These are phyloP conservation scores for Drosophila anceps DNA, from an alignment of 2,888 invertebrate species.

Conservation along the genomic window DNA sequence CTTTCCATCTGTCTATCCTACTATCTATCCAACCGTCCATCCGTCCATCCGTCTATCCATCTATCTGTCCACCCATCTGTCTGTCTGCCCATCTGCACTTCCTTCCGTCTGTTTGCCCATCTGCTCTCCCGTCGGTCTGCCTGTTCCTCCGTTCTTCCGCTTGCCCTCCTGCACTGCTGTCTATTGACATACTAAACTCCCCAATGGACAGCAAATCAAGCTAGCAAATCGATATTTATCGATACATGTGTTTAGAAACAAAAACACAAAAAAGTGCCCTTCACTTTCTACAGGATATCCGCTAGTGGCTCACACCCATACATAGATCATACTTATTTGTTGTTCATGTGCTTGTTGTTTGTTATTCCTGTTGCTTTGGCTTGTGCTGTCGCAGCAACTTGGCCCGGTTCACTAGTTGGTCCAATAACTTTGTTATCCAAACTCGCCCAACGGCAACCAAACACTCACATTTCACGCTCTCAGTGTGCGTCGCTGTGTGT, in stretches of 20 bases:
- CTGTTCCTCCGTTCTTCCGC: not conserved
- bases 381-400: conserved; percentile 8
- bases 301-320: not conserved
- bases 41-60: not conserved
- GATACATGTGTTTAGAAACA: not conserved
- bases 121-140: not conserved
- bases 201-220: not conserved
- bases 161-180: not conserved
- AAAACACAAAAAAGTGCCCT: not conserved
- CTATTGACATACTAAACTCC: not conserved
- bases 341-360: not conserved
- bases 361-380: not conserved
- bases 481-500: not conserved
- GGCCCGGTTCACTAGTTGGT: conserved; percentile 35
- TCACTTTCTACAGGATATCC: not conserved
- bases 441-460: conserved; percentile 22
- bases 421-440: conserved; percentile 57
- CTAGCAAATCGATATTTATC: conserved; percentile 1
- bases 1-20: not conserved
- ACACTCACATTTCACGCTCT: conserved; percentile 30
- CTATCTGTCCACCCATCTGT: not conserved
- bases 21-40: not conserved
- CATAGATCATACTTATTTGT: conserved; percentile 9
- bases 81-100: too few relatives aligned
- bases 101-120: not conserved